Evolutionary conservation across 2,797 vertebrate genomes (phyloP).

Genomic region (Leucoraja ocellata): DNA sequence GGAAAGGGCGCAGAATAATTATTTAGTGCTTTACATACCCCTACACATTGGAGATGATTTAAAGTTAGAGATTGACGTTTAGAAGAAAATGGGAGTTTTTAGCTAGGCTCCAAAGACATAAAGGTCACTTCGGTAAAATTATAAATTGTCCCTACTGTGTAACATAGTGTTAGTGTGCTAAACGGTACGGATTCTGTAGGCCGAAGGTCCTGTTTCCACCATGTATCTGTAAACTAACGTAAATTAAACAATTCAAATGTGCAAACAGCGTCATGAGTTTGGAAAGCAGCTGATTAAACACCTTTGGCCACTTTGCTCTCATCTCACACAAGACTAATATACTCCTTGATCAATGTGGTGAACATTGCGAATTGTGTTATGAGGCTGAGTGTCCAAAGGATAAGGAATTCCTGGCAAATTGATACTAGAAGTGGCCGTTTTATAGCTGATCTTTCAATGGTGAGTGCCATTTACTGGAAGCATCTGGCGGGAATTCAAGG

Average conservation of each 20-base stretch:
- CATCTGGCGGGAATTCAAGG: background rate
- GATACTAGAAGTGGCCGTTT: too few relatives aligned
- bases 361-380: too few relatives aligned
- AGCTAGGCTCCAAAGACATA: too few relatives aligned
- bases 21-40: background rate
- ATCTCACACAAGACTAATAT: background rate
- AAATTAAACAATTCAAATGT: background rate
- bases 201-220: too few relatives aligned
- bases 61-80: background rate
- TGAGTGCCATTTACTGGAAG: background rate
- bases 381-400: too few relatives aligned
- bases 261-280: background rate
- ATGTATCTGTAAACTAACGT: too few relatives aligned
- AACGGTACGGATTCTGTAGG: too few relatives aligned
- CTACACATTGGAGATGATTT: background rate
- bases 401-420: too few relatives aligned
- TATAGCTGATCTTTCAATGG: background rate
- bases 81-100: background rate
- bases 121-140: too few relatives aligned
- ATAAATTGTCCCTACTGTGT: too few relatives aligned
- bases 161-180: too few relatives aligned
- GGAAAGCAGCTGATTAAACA: background rate
- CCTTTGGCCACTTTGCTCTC: background rate
- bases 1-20: background rate
- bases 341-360: background rate